Evolutionary conservation across 2,888 invertebrate species (phyloP).

Genomic region (Epinotia demarniana): DNA sequence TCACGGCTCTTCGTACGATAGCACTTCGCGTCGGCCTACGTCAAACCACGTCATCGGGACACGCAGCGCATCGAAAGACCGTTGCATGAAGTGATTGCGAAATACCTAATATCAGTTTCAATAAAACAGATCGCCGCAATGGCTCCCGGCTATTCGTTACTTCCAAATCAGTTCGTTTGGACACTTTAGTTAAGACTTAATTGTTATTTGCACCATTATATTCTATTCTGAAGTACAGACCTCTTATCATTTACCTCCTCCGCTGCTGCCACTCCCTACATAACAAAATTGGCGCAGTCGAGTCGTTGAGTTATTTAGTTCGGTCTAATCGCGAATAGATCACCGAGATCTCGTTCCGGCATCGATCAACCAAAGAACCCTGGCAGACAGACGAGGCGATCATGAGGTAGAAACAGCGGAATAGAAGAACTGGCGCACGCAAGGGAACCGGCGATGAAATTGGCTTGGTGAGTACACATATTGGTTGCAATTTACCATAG

Average conservation of each 20-base stretch:
- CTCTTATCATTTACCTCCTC: neutral
- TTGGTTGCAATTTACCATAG: conserved; percentile 2
- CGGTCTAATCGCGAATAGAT: conserved; percentile 18
- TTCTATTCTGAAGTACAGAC: neutral
- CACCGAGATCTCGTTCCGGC: conserved; percentile 17
- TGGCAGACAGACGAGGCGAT: conserved; percentile 12
- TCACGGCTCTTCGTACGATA: too few species aligned
- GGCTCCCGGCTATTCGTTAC: too few species aligned
- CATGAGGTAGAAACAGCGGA: conserved; percentile 6
- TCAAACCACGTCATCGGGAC: too few species aligned
- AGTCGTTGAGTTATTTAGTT: too few species aligned
- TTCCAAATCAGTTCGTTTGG: too few species aligned
- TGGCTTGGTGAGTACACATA: neutral
- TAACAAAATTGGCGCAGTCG: conserved; percentile 17
- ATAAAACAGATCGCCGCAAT: too few species aligned
- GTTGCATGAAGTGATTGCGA: too few species aligned
- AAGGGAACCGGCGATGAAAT: neutral
- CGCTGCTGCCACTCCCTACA: neutral
- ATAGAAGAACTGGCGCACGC: neutral
- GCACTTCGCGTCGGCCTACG: too few species aligned
- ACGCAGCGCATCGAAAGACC: too few species aligned
- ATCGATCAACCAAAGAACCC: conserved; percentile 13
- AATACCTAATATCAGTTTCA: too few species aligned
- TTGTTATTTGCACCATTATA: neutral
- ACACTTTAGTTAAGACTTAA: too few species aligned